Base-by-base conservation (phyloP, 2,797 vertebrate genomes). In the Urosaurus nigricauda region DNA sequence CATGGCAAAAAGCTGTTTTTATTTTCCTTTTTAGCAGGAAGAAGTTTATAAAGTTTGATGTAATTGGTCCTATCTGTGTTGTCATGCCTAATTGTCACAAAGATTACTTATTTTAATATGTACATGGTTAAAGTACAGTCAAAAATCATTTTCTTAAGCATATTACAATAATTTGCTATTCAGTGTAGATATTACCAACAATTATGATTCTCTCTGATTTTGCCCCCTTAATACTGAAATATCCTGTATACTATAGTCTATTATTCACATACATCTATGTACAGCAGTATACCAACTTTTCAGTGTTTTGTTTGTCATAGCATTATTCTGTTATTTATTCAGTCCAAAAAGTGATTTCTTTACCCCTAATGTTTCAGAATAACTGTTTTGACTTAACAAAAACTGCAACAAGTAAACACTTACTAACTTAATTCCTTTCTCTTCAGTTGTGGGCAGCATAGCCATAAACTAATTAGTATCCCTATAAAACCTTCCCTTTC, bases 121-220 rank as follows among this genome's bases (percentile, higher is more conserved):
- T 94, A 91, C 95, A 94, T 93, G 91, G 90, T 93, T 94, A 94
- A 92, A 90, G 91, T 95, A 82, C 92, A 63, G 87, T 92, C 93
- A 92, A 94, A 79, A 94, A 94, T 93, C 92, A 88, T 86, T 86
- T 86, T 93, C 89, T 90, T 93, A 92, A 93, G 91, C 87, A 90
- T 93, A 86, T 14, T 79, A 91, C 92, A 86, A 90, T 94, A 95
- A 88, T 95, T 95, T 88, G 92, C 95, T 88, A 93, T 93, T 93
- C 94, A 90, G 86, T 92, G 29, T 32, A 79, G 32, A 83, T 58
- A 60, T 82, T 63, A 32, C 24, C 0, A 43, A 43, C 2, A 43
- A 43, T 43, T 43, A 43, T 35, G 35, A 53, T 35, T 32, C n/a
- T 83, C 74, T n/a, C n/a, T 51, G n/a, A 86, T 83, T 93, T 26